Evolutionary conservation across 2,888 invertebrate species (phyloP).

Genomic region (Holacanthella duospinosa): DNA sequence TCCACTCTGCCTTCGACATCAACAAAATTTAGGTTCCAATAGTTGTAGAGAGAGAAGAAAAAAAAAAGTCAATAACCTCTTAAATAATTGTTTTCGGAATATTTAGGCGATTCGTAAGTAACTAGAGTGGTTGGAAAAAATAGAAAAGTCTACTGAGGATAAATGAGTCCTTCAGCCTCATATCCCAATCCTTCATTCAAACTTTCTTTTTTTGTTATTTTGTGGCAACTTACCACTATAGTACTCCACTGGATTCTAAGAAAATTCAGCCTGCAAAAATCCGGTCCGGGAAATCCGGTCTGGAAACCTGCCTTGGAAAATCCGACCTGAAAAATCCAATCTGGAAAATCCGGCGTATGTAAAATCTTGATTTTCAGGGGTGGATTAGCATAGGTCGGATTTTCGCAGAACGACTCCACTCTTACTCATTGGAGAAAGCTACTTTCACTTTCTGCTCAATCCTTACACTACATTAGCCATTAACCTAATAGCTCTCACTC

Average conservation of each 20-base stretch:
- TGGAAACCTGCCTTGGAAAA: too few relatives aligned
- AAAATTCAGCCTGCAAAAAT: too few relatives aligned
- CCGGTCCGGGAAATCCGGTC: too few relatives aligned
- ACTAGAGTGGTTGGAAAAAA: neutral
- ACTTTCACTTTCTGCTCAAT: neutral
- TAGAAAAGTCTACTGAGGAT: neutral
- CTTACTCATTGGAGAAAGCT: neutral
- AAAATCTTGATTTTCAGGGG: too few relatives aligned
- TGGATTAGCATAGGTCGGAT: too few relatives aligned
- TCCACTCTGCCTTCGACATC: neutral
- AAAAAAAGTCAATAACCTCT: neutral
- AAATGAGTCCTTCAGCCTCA: neutral
- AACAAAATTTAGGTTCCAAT: too few relatives aligned
- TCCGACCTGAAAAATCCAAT: too few relatives aligned
- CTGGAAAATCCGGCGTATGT: too few relatives aligned
- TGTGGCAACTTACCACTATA: too few relatives aligned
- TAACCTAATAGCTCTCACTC: neutral
- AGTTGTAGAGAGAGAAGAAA: neutral
- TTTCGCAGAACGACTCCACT: too few relatives aligned
- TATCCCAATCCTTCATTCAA: neutral
- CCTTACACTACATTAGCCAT: constrained; percentile 3
- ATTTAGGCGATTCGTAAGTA: neutral
- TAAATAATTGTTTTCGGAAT: neutral
- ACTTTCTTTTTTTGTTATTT: too few relatives aligned
- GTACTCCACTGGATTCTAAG: too few relatives aligned